Conservation (phyloP, 2,113 vertebrate species). For the Lophius piscatorius region DNA sequence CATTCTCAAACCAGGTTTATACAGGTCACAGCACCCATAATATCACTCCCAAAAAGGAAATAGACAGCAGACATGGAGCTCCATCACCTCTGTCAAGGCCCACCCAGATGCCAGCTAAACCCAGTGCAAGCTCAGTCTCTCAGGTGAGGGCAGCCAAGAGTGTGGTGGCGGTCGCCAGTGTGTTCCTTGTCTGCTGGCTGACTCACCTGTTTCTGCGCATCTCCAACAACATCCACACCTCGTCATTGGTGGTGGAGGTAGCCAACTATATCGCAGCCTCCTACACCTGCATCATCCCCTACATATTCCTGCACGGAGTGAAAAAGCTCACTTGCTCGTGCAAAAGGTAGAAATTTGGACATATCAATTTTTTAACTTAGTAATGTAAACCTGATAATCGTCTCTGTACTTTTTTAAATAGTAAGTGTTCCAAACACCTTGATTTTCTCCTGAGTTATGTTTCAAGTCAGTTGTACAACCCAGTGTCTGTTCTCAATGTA, state of each 20-base stretch:
- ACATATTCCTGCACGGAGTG: constrained; percentile 77
- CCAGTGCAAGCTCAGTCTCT: constrained; percentile 16
- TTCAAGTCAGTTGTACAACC: too few relatives aligned
- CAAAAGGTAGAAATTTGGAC: constrained; percentile 30
- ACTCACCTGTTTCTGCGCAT: constrained; percentile 76
- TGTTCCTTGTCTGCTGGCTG: constrained; percentile 80
- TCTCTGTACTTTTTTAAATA: too few relatives aligned
- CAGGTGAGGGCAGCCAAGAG: constrained; percentile 80
- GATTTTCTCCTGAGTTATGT: too few relatives aligned
- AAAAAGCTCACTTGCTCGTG: constrained; percentile 73
- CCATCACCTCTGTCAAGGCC: constrained; percentile 7
- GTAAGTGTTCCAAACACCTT: too few relatives aligned
- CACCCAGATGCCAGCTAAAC: constrained; percentile 21
- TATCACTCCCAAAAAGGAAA: background rate
- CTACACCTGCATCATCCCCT: constrained; percentile 79
- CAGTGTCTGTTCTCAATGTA: too few relatives aligned
- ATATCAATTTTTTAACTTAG: too few relatives aligned
- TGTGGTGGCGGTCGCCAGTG: constrained; percentile 76
- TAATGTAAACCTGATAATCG: too few relatives aligned
- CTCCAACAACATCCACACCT: constrained; percentile 68
- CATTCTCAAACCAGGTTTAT: background rate
- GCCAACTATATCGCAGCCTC: constrained; percentile 75
- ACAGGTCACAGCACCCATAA: background rate
- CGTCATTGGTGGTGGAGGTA: constrained; percentile 62
- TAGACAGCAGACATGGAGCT: background rate